Evolutionary conservation across 92 coral and sea anemone genomes (phyloP), one percentile per base, ranked within the genome.

Genomic region (Diadumene lineata): DNA sequence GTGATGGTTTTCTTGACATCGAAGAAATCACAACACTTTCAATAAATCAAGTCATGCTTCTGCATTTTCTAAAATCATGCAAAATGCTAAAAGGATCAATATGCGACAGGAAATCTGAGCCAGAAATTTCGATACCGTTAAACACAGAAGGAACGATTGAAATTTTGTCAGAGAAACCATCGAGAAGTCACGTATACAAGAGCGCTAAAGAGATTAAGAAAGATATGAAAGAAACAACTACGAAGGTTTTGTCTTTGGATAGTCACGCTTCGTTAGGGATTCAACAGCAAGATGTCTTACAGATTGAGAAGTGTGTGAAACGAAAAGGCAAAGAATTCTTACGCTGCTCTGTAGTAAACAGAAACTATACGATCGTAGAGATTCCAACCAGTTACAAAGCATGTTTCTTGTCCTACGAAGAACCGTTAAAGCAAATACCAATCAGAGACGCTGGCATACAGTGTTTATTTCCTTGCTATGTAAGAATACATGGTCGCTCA

Each of bases 1-100:
- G 68, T 19, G 82, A 78, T 44, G 82, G 82, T 10, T 78, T 44
- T 38, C 58, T 50, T 25, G 82, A 78, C 50, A 56, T 78, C 10
- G 64, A 34, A 56, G 82, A 68, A 25, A 43, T 67, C 60, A 78
- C 72, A 21, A 78, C 82, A 22, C 34, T 78, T 4, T 78, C 82
- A 10, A 67, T 53, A 19, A 75, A 68, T 24, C 68, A 78, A 34
- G 57, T 68, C 0, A 18, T 78, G 38, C 67, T 75, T n/a, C 27
- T 78, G 31, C 82, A 78, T 28, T 29, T 48, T 13, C 43, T 68
- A 33, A 67, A 78, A 21, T 22, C 67, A 23, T 66, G 68, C 48
- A 65, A 53, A 28, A 68, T 68, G 82, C 43, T 78, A 24, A 67
- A 60, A 25, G 68, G 56, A 0, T 10, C 27, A 0, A n/a, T n/a